Base-by-base conservation (phyloP, 2,113 vertebrate species). In the Urocolius indicus region DNA sequence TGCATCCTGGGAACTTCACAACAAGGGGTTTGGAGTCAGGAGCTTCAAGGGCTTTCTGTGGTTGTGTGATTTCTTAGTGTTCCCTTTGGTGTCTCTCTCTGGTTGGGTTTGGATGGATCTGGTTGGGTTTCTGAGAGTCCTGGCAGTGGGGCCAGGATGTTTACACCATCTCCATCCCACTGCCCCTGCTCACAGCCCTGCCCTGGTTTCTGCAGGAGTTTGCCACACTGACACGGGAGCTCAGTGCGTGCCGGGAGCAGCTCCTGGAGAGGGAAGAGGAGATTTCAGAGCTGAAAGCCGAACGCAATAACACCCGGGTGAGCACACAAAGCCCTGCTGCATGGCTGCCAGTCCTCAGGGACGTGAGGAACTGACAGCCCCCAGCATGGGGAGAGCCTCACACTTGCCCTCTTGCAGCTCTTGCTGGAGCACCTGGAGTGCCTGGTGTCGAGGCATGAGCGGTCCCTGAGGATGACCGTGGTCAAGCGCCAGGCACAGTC, bases 201-300 rank as follows among this genome's bases (percentile, higher is more conserved):
- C 55, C 81, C 69, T 18, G 61, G 4, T 79, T 61, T 75, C 96
- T 83, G 29, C 97, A 99, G 99, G 99, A 99, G 98, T 99, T 99
- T 97, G 98, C 99, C n/a, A 99, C 99, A 27, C 97, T 99, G 96
- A 99, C 99, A 4, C 99, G 99, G 97, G 99, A 99, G 98, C 98
- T 99, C 93, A 99, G 98, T 88, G 97, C 98, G 55, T 99, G 99
- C 96, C 98, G 99, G 92, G 99, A 99, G 97, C 99, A 99, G 98
- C 99, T 99, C 95, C 98, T 99, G 94, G 99, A 99, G 97, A 98
- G 99, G 94, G 99, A 99, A 93, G 99, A 99, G 95, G 99, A 99
- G 97, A 99, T 99, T 96, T 99, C 99, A 0, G 99, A 99, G 96
- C 98, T 99, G 98, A 99, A 99, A 96, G 99, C 99, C 1, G 99